phyloP scores from a whole-genome alignment of 1,140 invertebrate genomes.

The fruit fly (Drosophila melanogaster) region DNA sequence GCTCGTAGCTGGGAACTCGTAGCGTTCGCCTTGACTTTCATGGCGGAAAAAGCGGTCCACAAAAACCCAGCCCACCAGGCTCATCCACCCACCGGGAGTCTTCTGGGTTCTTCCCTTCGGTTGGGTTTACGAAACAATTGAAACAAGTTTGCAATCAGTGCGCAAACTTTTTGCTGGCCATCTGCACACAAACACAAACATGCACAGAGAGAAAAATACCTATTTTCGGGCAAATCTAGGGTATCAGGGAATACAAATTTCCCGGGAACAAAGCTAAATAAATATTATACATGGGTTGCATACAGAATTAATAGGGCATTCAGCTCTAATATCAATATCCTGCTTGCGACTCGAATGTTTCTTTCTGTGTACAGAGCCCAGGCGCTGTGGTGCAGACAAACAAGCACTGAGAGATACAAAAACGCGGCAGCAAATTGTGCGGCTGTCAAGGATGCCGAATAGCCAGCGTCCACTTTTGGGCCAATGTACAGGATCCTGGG shows the following conservation, averaged over 20 bases:
- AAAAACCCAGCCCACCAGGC: neutral
- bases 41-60: conserved; percentile 29
- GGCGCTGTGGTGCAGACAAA: conserved; percentile 34
- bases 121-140: conserved; percentile 74
- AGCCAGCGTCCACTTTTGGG: conserved; percentile 5
- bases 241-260: no score
- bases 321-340: no score
- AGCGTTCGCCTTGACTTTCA: conserved; percentile 66
- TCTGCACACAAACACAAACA: conserved; percentile 18
- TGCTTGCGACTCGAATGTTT: neutral
- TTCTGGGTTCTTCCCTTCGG: conserved; percentile 27
- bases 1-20: conserved; percentile 27
- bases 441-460: conserved; percentile 60
- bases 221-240: neutral
- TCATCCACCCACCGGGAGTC: conserved; percentile 12
- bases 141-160: conserved; percentile 83
- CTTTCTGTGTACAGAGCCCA: conserved; percentile 1
- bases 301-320: no score
- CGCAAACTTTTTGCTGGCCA: conserved; percentile 70
- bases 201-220: conserved; percentile 12
- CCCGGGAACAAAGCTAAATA: no score
- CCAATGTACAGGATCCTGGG: conserved; percentile 29
- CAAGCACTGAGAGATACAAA: conserved; percentile 70
- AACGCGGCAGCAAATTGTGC: conserved; percentile 74
- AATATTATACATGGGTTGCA: no score